Base-by-base conservation (phyloP, 2,888 invertebrate genomes). In the Melinopterus prodromus region DNA sequence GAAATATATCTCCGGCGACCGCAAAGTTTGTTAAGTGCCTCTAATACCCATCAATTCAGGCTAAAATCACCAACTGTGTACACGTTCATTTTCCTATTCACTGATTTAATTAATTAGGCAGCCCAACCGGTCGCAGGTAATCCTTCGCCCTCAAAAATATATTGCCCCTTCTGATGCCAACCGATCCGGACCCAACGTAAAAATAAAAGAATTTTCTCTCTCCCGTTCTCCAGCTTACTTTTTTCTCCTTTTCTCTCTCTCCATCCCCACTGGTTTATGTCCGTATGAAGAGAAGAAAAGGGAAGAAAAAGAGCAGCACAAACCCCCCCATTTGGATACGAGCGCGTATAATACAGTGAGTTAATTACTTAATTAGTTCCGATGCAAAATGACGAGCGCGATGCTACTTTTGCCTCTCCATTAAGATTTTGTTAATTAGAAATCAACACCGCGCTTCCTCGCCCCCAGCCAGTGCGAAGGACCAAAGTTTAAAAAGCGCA, bases 301-400 rank as follows among this genome's bases (percentile, higher is more conserved):
- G 53, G 9, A 12, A 53, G 53, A 53, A 53, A 53, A 53, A 53
- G 53, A 53, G 53, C 53, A 53, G 53, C 53, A 53, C 16, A 74
- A 74, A 74, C 74, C 26, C 35, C 35, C 36, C 36, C 74, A 74
- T 26, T 6, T 36, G 35, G 74, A 35, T n/a, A 74, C 35, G 74
- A 70, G 71, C 82, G 79, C 80, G 81, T 83, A 85, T 85, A 84
- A 85, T 84, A 80, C 83, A 77, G 82, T 35, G 83, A 82, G 85
- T 84, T 87, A 88, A 87, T 87, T 87, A 87, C 87, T 87, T 88
- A 87, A 88, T 87, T 87, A 87, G 87, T 86, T 87, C 84, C 85
- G 83, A 86, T 84, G 85, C 83, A 85, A 87, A 86, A 87, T 86
- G 87, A 87, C 86, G 86, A 86, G 85, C 86, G 79, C 81, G 77